Evolutionary conservation across 1,140 invertebrate species (phyloP), one percentile per base, ranked within the genome.

Genomic region (Ephestia elutella): DNA sequence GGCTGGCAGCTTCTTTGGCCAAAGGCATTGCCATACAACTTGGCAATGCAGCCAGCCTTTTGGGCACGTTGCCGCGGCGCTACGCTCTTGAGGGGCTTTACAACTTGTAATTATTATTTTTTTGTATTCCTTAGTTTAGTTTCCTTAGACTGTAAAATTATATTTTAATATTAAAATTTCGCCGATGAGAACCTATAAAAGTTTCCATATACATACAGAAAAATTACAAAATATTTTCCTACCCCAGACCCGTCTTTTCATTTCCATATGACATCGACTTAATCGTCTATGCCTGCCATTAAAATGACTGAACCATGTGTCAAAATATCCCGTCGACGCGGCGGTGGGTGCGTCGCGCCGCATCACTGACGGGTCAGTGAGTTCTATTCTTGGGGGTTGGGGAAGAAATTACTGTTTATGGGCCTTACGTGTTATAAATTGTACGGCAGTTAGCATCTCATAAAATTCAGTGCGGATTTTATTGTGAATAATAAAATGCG

Each of bases 291-390:
- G 38, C 38, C 1, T 5, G 38, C 38, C 15, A 44, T 44, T 44
- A 44, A 44, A 44, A 44, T 44, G 38, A 44, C 38, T 15, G 38
- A 44, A 13, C 20, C 50, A 53, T 48, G 54, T 56, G 54, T 56
- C 50, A 56, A 56, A 56, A 56, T 44, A 56, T 48, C 48, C 18
- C n/a, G 13, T 48, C 11, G 25, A 1, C 7, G n/a, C 19, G n/a
- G 48, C 17, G 5, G 54, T 15, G 49, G 30, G 57, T 35, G 51
- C 51, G 57, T 59, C 57, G 51, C 20, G 35, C 4, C 57, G 50
- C 50, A 59, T 59, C 50, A 54, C 53, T 59, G 5, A 7, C 57
- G 35, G 51, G 50, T 59, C 50, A 51, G 32, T 49, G 50, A 17
- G 51, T 50, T 50, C 50, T 20, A 25, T 15, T 18, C 9, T n/a